A percentile compares a stretch with the other conserved stretches of the same genome.
phyloP scores from a whole-genome alignment of 2,113 vertebrate genomes.

The Sander lucioperca region DNA sequence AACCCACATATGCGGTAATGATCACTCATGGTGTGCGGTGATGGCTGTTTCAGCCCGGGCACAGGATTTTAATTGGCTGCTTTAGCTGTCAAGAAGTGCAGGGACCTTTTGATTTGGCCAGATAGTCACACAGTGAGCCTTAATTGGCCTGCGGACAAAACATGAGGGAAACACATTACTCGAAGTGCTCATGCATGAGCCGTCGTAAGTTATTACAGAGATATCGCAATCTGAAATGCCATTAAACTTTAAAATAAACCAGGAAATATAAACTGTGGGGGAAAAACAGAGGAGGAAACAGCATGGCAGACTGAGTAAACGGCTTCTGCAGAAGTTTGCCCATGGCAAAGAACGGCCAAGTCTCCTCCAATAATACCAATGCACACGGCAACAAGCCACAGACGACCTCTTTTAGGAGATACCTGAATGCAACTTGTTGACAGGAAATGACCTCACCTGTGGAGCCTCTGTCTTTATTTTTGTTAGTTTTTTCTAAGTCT shows the following conservation, averaged over 20 bases:
- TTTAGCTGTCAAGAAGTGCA: conserved; percentile 38
- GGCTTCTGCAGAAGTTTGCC: conserved; percentile 30
- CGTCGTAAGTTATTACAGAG: conserved; percentile 54
- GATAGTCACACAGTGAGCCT: conserved; percentile 48
- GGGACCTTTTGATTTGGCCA: conserved; percentile 65
- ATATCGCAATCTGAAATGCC: conserved; percentile 57
- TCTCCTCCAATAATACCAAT: conserved; percentile 28
- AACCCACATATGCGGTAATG: conserved; percentile 37
- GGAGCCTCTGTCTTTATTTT: neutral
- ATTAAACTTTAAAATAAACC: conserved; percentile 71
- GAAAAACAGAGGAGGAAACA: neutral
- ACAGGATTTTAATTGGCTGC: conserved; percentile 62
- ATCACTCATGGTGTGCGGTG: conserved; percentile 41
- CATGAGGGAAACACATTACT: conserved; percentile 59
- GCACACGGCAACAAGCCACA: conserved; percentile 6
- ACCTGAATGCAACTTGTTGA: conserved; percentile 31
- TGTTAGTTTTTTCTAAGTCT: neutral
- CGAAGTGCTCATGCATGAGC: conserved; percentile 54
- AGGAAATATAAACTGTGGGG: neutral
- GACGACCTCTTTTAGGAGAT: neutral
- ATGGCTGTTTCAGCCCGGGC: conserved; percentile 14
- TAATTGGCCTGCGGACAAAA: conserved; percentile 63
- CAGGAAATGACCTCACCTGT: conserved; percentile 38
- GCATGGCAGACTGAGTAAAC: conserved; percentile 14
- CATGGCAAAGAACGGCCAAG: neutral